These are phyloP conservation scores for Trematomus loennbergii DNA, from an alignment of 2,113 vertebrate species.

Conservation along the genomic window DNA sequence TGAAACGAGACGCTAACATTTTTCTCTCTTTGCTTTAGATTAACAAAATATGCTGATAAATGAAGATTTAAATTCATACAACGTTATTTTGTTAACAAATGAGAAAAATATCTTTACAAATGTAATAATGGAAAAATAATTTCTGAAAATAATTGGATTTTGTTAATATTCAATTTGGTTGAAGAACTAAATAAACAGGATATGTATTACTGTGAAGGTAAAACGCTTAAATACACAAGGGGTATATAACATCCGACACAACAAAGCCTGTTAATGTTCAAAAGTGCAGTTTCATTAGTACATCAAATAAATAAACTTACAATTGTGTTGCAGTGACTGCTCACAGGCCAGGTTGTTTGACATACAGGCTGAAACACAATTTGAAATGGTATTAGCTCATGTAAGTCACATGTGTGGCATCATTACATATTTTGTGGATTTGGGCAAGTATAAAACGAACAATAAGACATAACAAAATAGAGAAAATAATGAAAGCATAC, in stretches of 20 bases:
- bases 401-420: not conserved
- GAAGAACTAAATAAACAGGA: not conserved
- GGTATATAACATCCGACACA: not conserved
- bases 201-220: not conserved
- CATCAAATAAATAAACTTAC: not conserved
- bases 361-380: not conserved
- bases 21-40: slow-evolving; percentile 2
- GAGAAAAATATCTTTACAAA: slow-evolving; percentile 4
- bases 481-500: not conserved
- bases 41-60: slow-evolving; percentile 11
- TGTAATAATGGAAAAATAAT: not conserved
- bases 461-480: no score
- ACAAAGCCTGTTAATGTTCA: no score
- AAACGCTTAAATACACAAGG: not conserved
- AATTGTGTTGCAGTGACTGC: not conserved
- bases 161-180: not conserved
- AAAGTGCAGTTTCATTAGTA: not conserved
- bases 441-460: not conserved
- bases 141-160: not conserved
- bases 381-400: not conserved
- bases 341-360: not conserved
- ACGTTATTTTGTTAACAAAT: slow-evolving; percentile 9
- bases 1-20: slow-evolving; percentile 36
- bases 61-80: not conserved
- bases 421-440: not conserved